Base-by-base conservation (phyloP, 2,888 invertebrate genomes). In the Spodoptera picta region DNA sequence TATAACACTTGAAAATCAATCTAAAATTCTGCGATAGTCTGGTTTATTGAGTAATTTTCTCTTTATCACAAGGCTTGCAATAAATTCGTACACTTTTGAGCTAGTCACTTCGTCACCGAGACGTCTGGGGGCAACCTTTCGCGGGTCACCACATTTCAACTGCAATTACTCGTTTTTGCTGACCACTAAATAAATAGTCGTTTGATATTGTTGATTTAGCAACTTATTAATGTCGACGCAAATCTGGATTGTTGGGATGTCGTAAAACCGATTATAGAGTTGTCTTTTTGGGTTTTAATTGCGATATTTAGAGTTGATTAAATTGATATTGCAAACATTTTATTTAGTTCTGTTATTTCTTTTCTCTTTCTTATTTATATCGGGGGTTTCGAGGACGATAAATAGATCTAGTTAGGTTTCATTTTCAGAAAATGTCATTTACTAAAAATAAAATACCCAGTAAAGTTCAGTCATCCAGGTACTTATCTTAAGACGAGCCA, bases 91-190 rank as follows among this genome's bases (percentile, higher is more conserved):
- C 11, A 27, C 57, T 49, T 63, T 41, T 11, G 10, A 24, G 23
- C 4, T 7, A 51, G 44, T 10, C 46, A 36, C 46, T 52, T 44
- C 12, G 51, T 60, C 51, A 51, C 42, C 42, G 23, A 44, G 41
- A 47, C 53, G 56, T 60, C 69, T 74, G 42, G 53, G 60, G 53
- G 44, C 5, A 73, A 73, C 53, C 68, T 50, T 67, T 63, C 44
- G 51, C 48, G 36, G 53, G 50, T 73, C 58, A 56, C 57, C 19
- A 42, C 31, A 61, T 53, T 44, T 44, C 24, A 7, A 31, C 12
- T n/a, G 19, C 42, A 19, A 61, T 57, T 36, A 36, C 36, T 45
- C 48, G 43, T 58, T 62, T 65, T 46, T 51, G 66, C 45, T 53
- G 55, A 56, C 24, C n/a, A 69, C 27, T 12, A 51, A 48, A 42